A percentile compares a stretch with the other conserved stretches of the same genome.
phyloP scores from a whole-genome alignment of 2,797 vertebrate genomes.

The Phataginus tricuspis region DNA sequence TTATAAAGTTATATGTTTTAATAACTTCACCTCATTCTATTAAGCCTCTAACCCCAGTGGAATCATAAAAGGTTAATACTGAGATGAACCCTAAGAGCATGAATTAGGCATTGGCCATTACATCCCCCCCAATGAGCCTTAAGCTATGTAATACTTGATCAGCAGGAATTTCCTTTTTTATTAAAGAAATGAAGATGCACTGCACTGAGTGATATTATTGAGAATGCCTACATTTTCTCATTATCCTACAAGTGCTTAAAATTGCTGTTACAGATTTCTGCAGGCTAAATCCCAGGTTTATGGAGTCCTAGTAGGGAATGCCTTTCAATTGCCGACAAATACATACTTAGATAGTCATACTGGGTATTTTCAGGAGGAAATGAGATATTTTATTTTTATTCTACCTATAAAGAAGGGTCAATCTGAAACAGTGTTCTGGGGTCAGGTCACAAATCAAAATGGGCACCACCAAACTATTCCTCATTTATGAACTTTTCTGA shows the following conservation, averaged over 20 bases:
- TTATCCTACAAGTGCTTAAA: conserved; percentile 67
- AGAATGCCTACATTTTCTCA: conserved; percentile 64
- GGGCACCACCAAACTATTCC: neutral
- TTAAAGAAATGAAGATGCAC: conserved; percentile 70
- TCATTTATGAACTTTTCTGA: conserved; percentile 42
- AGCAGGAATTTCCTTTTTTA: conserved; percentile 69
- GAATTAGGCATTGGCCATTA: conserved; percentile 65
- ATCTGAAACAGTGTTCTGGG: neutral
- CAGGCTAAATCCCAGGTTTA: conserved; percentile 52
- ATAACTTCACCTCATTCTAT: conserved; percentile 72
- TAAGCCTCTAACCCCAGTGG: conserved; percentile 51
- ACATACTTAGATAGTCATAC: neutral
- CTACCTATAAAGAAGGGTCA: conserved; percentile 18
- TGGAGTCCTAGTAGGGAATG: neutral
- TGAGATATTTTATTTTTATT: conserved; percentile 55
- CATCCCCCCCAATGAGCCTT: conserved; percentile 56
- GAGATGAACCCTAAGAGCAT: conserved; percentile 64
- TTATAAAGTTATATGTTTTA: conserved; percentile 71
- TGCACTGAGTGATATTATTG: conserved; percentile 63
- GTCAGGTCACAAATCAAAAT: conserved; percentile 25
- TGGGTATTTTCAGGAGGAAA: conserved; percentile 43
- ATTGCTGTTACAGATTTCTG: conserved; percentile 59
- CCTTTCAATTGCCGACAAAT: conserved; percentile 51
- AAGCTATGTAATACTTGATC: conserved; percentile 66
- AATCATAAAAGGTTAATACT: conserved; percentile 77